These are phyloP conservation scores for Zele albiditarsus DNA, from an alignment of 2,888 invertebrate species.

Conservation along the genomic window DNA sequence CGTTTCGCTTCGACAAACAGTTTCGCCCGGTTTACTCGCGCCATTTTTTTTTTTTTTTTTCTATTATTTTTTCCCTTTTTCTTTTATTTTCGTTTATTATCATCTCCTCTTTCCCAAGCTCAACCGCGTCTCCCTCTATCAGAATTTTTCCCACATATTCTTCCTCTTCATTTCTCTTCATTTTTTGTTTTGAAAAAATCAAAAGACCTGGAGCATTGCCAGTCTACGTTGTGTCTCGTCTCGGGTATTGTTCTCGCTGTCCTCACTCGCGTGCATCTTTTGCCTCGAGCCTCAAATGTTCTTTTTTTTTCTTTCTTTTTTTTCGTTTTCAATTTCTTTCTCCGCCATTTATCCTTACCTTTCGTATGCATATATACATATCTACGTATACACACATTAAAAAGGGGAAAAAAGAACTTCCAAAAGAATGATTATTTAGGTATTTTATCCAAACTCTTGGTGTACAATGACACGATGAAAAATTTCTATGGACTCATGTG, in stretches of 20 bases:
- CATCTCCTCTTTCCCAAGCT: not conserved
- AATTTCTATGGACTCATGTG: slow-evolving; percentile 6
- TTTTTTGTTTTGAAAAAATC: slow-evolving; percentile 46
- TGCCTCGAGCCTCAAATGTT: slow-evolving; percentile 30
- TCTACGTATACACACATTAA: not conserved
- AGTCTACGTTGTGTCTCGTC: slow-evolving; percentile 44
- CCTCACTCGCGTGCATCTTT: slow-evolving; percentile 41
- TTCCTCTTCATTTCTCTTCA: slow-evolving; percentile 37
- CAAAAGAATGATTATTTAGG: slow-evolving; percentile 28
- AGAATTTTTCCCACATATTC: slow-evolving; percentile 39
- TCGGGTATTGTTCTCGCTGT: slow-evolving; percentile 52
- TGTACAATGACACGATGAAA: slow-evolving; percentile 19
- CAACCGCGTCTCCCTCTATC: slow-evolving; percentile 9
- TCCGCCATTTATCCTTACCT: slow-evolving; percentile 15
- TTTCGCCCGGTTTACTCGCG: slow-evolving; percentile 31
- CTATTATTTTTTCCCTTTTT: slow-evolving; percentile 38
- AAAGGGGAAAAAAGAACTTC: not conserved
- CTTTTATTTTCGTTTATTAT: slow-evolving; percentile 21
- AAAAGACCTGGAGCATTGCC: slow-evolving; percentile 52
- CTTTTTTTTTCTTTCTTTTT: slow-evolving; percentile 30
- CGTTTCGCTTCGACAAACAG: slow-evolving; percentile 46
- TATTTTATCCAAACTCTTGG: slow-evolving; percentile 8
- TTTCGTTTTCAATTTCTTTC: slow-evolving; percentile 30
- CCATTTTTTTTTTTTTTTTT: slow-evolving; percentile 6
- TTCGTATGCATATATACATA: not conserved